Conservation (phyloP, 2,113 vertebrate species). For the Sander vitreus region DNA sequence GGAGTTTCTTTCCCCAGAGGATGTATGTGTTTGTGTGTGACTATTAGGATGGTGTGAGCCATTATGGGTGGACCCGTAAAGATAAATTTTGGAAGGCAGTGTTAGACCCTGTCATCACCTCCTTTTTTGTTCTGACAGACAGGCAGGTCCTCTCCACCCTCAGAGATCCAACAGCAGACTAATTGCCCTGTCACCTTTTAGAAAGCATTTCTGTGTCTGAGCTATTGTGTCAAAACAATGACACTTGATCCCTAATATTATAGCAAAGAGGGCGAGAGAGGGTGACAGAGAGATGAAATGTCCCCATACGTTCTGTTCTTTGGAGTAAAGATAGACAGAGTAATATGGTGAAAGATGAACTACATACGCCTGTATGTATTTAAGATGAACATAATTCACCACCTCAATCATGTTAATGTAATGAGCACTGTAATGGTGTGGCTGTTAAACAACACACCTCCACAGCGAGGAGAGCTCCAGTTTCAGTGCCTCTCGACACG, state of each 20-base stretch:
- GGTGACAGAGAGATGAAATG: conserved; percentile 27
- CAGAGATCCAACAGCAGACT: conserved; percentile 71
- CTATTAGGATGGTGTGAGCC: conserved; percentile 63
- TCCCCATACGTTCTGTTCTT: conserved; percentile 19
- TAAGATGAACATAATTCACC: conserved; percentile 56
- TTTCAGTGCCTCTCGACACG: conserved; percentile 65
- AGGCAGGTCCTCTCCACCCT: conserved; percentile 66
- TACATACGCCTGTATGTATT: conserved; percentile 53
- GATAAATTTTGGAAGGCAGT: conserved; percentile 61
- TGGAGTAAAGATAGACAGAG: conserved; percentile 49
- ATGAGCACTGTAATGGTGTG: conserved; percentile 71
- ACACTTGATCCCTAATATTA: conserved; percentile 78
- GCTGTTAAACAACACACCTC: conserved; percentile 72
- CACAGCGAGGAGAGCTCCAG: conserved; percentile 46
- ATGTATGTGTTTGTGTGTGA: conserved; percentile 51
- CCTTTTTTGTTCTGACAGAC: conserved; percentile 67
- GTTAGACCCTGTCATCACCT: conserved; percentile 75
- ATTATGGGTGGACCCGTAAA: conserved; percentile 68
- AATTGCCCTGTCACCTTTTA: conserved; percentile 81
- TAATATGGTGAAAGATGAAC: conserved; percentile 53
- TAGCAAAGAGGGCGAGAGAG: conserved; percentile 20
- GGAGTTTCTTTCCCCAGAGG: conserved; percentile 15
- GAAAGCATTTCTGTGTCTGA: conserved; percentile 76
- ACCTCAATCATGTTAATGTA: conserved; percentile 78
- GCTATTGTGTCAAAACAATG: conserved; percentile 82